phyloP scores from a whole-genome alignment of 2,888 invertebrate species.

The Cataglyphis cursor region DNA sequence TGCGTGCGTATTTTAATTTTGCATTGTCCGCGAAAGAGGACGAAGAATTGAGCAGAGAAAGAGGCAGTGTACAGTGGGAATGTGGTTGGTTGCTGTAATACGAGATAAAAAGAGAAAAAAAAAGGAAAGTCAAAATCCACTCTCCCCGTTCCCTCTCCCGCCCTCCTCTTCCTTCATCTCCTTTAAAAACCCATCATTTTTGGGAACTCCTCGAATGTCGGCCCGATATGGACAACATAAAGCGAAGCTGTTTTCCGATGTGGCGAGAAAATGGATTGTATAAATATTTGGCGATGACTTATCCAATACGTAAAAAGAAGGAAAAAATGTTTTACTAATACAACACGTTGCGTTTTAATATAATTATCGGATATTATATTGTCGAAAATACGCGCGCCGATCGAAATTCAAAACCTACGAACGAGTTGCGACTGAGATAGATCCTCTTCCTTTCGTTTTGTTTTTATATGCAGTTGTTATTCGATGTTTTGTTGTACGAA shows the following conservation, averaged over 20 bases:
- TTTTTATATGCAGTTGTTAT: conserved; percentile 71
- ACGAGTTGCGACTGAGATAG: conserved; percentile 61
- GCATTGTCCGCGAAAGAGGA: conserved; percentile 75
- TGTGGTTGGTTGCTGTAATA: conserved; percentile 77
- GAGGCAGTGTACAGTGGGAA: conserved; percentile 78
- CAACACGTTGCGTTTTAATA: conserved; percentile 66
- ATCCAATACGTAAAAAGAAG: conserved; percentile 71
- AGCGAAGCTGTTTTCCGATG: conserved; percentile 61
- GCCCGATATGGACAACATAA: conserved; percentile 52
- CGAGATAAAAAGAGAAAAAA: conserved; percentile 69
- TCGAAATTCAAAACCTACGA: conserved; percentile 57
- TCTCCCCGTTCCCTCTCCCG: conserved; percentile 48
- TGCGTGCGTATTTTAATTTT: conserved; percentile 77
- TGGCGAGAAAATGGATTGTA: conserved; percentile 54
- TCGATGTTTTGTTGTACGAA: conserved; percentile 76
- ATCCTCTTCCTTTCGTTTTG: conserved; percentile 70
- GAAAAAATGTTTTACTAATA: conserved; percentile 56
- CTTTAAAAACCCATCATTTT: conserved; percentile 65
- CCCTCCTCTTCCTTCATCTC: conserved; percentile 43
- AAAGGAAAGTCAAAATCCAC: conserved; percentile 72
- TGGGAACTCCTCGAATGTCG: conserved; percentile 66
- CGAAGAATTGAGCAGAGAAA: conserved; percentile 69
- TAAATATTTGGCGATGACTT: conserved; percentile 64
- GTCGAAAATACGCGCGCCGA: conserved; percentile 49
- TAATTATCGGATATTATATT: conserved; percentile 51